Evolutionary conservation across 2,797 vertebrate species (phyloP), one percentile per base, ranked within the genome.

Genomic region (Rhodeus uyekii): DNA sequence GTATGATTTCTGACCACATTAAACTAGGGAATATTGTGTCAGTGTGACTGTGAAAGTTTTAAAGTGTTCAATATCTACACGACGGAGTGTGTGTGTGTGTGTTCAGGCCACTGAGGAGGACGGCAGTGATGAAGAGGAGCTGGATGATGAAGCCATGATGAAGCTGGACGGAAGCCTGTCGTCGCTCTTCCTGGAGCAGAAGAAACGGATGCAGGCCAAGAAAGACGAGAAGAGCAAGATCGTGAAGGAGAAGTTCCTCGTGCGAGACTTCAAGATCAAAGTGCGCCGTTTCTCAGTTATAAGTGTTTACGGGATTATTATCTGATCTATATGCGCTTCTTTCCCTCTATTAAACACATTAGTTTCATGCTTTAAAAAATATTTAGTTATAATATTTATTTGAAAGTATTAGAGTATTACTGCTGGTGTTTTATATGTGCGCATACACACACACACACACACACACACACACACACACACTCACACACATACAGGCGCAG

Each of bases 91-190:
- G n/a, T n/a, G n/a, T n/a, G n/a, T n/a, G n/a, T n/a, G n/a, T n/a
- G n/a, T n/a, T n/a, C n/a, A 95, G 90, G 90, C 85, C 63, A 92
- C 93, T 22, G 95, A 92, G 78, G 94, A 88, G 4, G 95, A 96
- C 0, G 86, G 24, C 84, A 93, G 92, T 80, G 91, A 90, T 46
- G 94, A 86, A 0, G 96, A 96, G 3, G 94, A 99, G 0, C 86
- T 98, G 87, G 96, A 97, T 2, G 98, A 99, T 1, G 96, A 96
- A 0, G 94, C 96, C 68, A 99, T 99, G 98, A 96, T 99, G 96
- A 93, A 96, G 84, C 93, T 99, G 84, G 97, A 99, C 82, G 86
- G 95, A 88, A 95, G 91, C 85, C 93, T 99, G 14, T 87, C 97
- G 0, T 89, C 93, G 5, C 95, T 99, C 53, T 99, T 99, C 80